phyloP scores from a whole-genome alignment of 2,113 vertebrate genomes.

The Muntiacus muntjak region DNA sequence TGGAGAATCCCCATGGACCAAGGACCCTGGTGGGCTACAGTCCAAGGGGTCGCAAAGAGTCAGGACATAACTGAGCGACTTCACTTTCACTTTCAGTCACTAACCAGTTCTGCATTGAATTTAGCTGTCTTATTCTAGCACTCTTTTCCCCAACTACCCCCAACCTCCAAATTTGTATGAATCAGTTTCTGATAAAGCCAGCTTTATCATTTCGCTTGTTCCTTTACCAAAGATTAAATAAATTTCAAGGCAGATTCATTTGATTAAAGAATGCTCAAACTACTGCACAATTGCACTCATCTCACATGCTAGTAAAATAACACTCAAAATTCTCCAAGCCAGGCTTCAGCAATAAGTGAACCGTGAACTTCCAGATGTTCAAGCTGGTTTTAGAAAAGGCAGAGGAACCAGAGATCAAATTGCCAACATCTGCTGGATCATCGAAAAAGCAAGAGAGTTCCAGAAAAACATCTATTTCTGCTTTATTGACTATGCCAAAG shows the following conservation, averaged over 20 bases:
- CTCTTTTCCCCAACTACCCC: not conserved
- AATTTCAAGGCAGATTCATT: not conserved
- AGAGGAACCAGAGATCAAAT: not conserved
- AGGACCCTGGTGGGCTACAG: not conserved
- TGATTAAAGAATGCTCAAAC: not conserved
- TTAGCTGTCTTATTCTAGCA: not conserved
- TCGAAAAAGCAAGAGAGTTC: not conserved
- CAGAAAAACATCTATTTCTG: not conserved
- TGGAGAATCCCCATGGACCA: not conserved
- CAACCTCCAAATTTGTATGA: not conserved
- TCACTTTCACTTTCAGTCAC: not conserved
- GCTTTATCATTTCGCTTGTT: not conserved
- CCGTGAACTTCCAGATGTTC: not conserved
- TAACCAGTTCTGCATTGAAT: not conserved
- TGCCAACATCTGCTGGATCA: not conserved
- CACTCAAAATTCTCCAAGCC: not conserved
- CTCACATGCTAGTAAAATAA: not conserved
- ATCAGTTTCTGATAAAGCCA: not conserved
- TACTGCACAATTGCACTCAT: not conserved
- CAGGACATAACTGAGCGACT: not conserved
- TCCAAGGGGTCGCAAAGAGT: not conserved
- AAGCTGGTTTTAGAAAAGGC: not conserved
- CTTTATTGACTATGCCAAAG: not conserved
- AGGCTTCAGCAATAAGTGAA: not conserved
- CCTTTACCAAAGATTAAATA: not conserved